phyloP scores from a whole-genome alignment of 2,888 invertebrate species.

The Drosophila birchii region DNA sequence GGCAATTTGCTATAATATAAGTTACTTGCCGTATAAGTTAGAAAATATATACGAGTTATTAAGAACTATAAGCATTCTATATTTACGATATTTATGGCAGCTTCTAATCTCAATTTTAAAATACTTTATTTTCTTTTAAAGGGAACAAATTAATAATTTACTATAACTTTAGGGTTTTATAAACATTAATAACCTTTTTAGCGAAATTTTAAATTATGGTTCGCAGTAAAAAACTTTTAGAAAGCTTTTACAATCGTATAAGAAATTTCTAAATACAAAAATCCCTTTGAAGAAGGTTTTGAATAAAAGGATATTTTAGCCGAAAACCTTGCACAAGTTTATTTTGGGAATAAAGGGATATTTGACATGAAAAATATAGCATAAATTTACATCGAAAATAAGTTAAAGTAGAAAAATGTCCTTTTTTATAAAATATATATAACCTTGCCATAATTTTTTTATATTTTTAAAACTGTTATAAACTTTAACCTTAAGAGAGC shows the following conservation, averaged over 20 bases:
- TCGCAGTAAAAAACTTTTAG: background rate
- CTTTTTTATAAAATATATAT: background rate
- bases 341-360: background rate
- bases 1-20: background rate
- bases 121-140: background rate
- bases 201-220: background rate
- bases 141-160: background rate
- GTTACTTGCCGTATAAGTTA: background rate
- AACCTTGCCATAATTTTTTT: background rate
- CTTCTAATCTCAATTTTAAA: background rate
- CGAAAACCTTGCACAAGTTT: background rate
- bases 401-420: background rate
- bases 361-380: background rate
- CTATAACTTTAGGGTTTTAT: background rate
- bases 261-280: background rate
- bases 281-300: too few relatives aligned
- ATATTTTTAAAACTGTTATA: constrained; percentile 41
- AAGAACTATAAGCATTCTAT: background rate
- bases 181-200: background rate
- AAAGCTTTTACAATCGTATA: constrained; percentile 1
- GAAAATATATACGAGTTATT: background rate
- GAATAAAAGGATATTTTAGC: background rate
- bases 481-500: background rate
- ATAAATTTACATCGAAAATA: too few relatives aligned
- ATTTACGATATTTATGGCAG: background rate